Percentiles rank a stretch among this genome's conserved stretches.
These are phyloP conservation scores for Bombus superbus DNA, from an alignment of 1,140 invertebrate species.

Conservation along the genomic window DNA sequence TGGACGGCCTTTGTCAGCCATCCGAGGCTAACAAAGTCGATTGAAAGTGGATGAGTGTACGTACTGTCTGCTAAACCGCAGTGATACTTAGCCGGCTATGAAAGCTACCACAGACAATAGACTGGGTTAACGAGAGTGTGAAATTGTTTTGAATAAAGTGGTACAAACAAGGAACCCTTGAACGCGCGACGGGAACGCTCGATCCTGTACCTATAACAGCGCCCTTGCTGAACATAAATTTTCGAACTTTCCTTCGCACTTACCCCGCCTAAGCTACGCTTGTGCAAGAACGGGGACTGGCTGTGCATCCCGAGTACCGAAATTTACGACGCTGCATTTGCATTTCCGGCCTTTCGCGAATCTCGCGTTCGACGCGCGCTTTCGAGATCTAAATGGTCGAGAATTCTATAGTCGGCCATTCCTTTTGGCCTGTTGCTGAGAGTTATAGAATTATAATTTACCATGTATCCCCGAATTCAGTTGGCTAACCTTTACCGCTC, in stretches of 20 bases:
- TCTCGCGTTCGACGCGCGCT: not conserved
- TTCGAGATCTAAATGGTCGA: not conserved
- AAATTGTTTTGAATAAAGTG: conserved; percentile 37
- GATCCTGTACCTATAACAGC: no score
- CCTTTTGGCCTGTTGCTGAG: not conserved
- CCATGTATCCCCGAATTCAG: not conserved
- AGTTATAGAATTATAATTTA: not conserved
- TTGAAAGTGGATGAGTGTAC: conserved; percentile 9
- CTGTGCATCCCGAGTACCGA: not conserved
- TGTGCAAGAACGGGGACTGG: not conserved
- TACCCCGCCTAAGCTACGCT: not conserved
- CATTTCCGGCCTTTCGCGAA: conserved; percentile 21
- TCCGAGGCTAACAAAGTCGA: not conserved
- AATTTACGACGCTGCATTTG: conserved; percentile 29
- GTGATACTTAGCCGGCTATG: conserved; percentile 6
- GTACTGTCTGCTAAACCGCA: conserved; percentile 21
- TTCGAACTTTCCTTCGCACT: conserved; percentile 33
- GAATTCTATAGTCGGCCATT: not conserved
- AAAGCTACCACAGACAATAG: conserved; percentile 32
- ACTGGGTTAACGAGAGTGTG: conserved; percentile 25
- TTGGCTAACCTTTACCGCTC: not conserved
- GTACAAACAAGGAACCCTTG: conserved; percentile 14
- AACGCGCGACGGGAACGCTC: not conserved
- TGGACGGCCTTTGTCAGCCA: not conserved
- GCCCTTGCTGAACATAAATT: conserved; percentile 6